phyloP scores from a whole-genome alignment of 2,797 vertebrate species.

The Sebastes baramenuke region DNA sequence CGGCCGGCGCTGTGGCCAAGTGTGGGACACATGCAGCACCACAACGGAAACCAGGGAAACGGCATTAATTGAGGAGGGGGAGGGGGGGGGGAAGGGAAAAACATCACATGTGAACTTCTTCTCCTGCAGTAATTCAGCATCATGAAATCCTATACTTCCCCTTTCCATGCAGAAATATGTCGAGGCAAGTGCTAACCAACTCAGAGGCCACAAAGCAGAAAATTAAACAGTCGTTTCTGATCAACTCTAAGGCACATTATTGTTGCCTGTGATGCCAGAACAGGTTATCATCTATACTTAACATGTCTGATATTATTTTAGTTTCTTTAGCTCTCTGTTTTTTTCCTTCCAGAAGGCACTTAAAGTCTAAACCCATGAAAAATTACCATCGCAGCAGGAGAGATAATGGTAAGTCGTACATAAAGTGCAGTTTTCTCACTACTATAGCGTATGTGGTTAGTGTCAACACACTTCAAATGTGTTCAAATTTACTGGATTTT shows the following conservation, averaged over 20 bases:
- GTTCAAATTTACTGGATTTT: not conserved
- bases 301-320: not conserved
- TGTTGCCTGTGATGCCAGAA: not conserved
- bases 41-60: conserved; percentile 59
- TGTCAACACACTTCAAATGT: not conserved
- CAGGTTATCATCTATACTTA: not conserved
- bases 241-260: conserved; percentile 14
- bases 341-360: not conserved
- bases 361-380: conserved; percentile 25
- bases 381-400: not conserved
- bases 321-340: conserved; percentile 1
- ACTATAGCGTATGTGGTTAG: not conserved
- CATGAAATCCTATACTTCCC: conserved; percentile 66
- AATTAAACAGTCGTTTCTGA: conserved; percentile 23
- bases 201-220: conserved; percentile 30
- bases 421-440: conserved; percentile 9
- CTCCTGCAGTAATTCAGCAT: conserved; percentile 62
- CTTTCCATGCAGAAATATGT: conserved; percentile 45
- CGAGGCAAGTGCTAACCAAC: conserved; percentile 24
- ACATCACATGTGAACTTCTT: conserved; percentile 55
- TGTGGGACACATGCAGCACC: conserved; percentile 57
- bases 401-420: conserved; percentile 4
- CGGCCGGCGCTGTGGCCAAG: conserved; percentile 52
- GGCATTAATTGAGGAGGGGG: conserved; percentile 57
- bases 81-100: not conserved